Base-by-base conservation (phyloP, 2,888 invertebrate genomes). In the Diarsia brunnea region DNA sequence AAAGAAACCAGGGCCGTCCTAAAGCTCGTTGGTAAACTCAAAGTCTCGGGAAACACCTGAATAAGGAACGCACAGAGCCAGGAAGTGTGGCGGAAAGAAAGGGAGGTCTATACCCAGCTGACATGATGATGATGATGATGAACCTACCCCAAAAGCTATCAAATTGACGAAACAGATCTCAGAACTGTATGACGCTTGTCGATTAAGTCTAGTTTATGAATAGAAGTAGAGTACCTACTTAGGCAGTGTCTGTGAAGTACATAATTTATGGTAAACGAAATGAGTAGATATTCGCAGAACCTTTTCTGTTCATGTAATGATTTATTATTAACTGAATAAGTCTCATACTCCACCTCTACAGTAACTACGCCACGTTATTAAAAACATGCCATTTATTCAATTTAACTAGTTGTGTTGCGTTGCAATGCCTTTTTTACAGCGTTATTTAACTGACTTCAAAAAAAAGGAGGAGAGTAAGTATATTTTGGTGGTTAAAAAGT, bases 371-470 rank as follows among this genome's bases (percentile, higher is more conserved):
- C 43, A 47, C 10, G 1, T 31, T 64, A 73, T 55, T 81, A 53
- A 69, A 73, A 63, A 55, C 80, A 31, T 81, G 24, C 24, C 74
- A 49, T 77, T 55, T 63, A 76, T 80, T 79, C 24, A 51, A 27
- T 70, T 38, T 4, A 4, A 38, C 38, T 4, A 4, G 21, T n/a
- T 3, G 3, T 38, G 38, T 38, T 38, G 53, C n/a, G 19, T 19
- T 49, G 8, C 49, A 49, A 51, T 51, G 11, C 1, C 51, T 21
- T 51, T 38, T 38, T 38, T 31, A n/a, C 4, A 4, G 31, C 3
- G 31, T 3, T 31, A 3, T 31, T 31, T 31, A 31, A 31, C 31
- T 4, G 31, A 31, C 31, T 31, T 3, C 31, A 31, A 38, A 38
- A 38, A 38, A 38, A 38, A 0, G 38, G 5, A 5, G n/a, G n/a